Percentiles rank a stretch among this genome's conserved stretches.
Evolutionary conservation across 2,797 vertebrate species (phyloP).

Genomic region (Enteromius mattozi): DNA sequence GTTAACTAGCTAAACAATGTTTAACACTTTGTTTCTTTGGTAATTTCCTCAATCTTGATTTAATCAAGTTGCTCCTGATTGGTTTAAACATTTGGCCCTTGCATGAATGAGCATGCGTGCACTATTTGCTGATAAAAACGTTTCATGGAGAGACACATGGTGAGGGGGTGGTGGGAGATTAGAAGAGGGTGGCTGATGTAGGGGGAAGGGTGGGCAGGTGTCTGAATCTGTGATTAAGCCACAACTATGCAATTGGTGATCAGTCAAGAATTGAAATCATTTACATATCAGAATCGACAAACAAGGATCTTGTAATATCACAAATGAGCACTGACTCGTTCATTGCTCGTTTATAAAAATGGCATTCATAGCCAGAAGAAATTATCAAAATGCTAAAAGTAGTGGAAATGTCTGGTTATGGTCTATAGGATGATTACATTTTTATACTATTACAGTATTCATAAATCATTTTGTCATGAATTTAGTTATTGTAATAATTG

Average conservation of each 20-base stretch:
- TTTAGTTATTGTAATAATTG: neutral
- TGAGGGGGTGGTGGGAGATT: slow-evolving; percentile 52
- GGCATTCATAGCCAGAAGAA: neutral
- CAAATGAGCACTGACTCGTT: neutral
- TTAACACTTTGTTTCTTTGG: neutral
- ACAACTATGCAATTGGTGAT: neutral
- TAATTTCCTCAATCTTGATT: neutral
- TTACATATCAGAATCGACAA: neutral
- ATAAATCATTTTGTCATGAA: neutral
- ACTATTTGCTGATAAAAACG: slow-evolving; percentile 36
- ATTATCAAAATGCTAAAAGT: neutral
- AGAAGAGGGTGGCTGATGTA: slow-evolving; percentile 40
- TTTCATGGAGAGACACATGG: slow-evolving; percentile 57
- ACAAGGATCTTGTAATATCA: neutral
- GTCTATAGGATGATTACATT: neutral
- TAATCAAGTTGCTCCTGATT: neutral
- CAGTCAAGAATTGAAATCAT: neutral
- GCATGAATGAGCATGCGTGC: neutral
- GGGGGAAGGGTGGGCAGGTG: slow-evolving; percentile 50
- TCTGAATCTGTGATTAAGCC: slow-evolving; percentile 31
- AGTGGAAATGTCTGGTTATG: neutral
- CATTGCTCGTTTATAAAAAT: neutral
- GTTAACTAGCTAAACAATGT: neutral
- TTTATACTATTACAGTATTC: neutral
- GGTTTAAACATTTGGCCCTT: neutral